These are phyloP conservation scores for Melanotaenia trifasciata DNA, from an alignment of 2,797 vertebrate species.

Conservation along the genomic window DNA sequence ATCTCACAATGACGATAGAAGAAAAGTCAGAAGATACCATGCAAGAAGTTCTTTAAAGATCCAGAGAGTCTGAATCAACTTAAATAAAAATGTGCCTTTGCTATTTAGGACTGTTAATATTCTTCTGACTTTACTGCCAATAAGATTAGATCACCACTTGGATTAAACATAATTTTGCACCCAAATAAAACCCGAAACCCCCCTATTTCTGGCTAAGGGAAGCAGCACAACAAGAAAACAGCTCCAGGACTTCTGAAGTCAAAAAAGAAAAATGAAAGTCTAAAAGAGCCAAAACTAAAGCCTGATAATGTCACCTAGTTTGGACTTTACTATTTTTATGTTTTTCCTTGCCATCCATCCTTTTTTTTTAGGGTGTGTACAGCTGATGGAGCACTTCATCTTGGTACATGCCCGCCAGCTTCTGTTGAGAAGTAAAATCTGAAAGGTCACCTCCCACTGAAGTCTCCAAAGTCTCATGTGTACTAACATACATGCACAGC, in stretches of 20 bases:
- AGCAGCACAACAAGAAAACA: background rate
- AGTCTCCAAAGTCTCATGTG: background rate
- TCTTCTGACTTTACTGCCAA: background rate
- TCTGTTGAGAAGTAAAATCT: background rate
- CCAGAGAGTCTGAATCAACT: background rate
- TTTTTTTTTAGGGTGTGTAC: conserved; percentile 6
- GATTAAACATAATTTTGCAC: background rate
- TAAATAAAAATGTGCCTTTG: background rate
- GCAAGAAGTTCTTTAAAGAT: background rate
- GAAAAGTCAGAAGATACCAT: background rate
- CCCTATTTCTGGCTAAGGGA: background rate
- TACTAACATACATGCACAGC: conserved; percentile 3
- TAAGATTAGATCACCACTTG: background rate
- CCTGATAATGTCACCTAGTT: conserved; percentile 44
- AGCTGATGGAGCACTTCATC: background rate
- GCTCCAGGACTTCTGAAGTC: conserved; percentile 8
- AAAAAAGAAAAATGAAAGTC: conserved; percentile 16
- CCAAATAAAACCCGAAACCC: too few relatives aligned
- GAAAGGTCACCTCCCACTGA: background rate
- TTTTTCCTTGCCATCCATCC: conserved; percentile 22
- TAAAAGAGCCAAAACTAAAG: conserved; percentile 15
- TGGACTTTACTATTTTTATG: conserved; percentile 10
- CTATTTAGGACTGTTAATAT: too few relatives aligned
- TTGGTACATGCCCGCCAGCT: background rate
- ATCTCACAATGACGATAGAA: background rate